Conservation (phyloP, 2,888 invertebrate genomes). For the Frankliniella intonsa region DNA sequence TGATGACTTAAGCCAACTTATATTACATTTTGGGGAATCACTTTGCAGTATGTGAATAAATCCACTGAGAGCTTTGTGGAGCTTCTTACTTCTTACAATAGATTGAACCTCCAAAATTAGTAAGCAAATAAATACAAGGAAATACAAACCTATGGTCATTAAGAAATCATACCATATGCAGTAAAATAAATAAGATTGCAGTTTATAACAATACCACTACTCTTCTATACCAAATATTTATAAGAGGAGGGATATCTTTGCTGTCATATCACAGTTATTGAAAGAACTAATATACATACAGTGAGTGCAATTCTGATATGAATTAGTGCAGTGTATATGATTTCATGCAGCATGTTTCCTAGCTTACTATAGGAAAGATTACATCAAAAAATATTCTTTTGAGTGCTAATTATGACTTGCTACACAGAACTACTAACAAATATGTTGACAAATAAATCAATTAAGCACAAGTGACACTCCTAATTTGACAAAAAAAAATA, state of each 20-base stretch:
- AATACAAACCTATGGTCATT: background rate
- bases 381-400: background rate
- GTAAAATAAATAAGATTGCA: no score
- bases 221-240: no score
- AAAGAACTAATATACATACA: background rate
- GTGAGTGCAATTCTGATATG: background rate
- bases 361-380: background rate
- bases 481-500: background rate
- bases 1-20: no score
- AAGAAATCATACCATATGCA: no score
- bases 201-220: no score
- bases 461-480: background rate
- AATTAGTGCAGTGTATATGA: no score
- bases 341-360: background rate
- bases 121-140: background rate
- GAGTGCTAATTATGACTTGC: no score
- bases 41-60: no score
- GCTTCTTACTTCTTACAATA: background rate
- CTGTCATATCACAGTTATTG: slow-evolving; percentile 4
- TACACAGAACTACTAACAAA: background rate
- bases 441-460: background rate
- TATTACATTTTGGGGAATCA: no score
- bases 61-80: no score
- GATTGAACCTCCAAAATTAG: background rate
- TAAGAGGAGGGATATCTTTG: background rate